Base-by-base conservation (phyloP, 2,113 vertebrate species). In the Mellivora capensis region DNA sequence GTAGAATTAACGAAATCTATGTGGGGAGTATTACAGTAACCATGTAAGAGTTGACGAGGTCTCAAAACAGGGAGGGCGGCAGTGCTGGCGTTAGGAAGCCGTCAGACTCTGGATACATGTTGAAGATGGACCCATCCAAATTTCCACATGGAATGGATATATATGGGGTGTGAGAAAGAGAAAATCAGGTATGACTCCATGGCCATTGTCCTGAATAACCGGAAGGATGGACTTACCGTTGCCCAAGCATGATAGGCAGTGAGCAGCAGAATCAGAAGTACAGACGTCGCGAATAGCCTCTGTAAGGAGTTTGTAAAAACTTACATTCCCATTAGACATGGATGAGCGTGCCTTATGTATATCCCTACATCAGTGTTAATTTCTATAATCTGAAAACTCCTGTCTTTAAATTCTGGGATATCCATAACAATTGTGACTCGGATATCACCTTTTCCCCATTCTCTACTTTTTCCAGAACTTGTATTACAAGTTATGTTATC, bases 391-490 rank as follows among this genome's bases (percentile, higher is more conserved):
- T 42, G 31, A 93, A 37, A 85, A 31, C 3, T 44, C 4, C 0
- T 37, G 4, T 25, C 15, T 61, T 85, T 79, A 42, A 59, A 7
- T 82, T 90, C 57, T 52, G 17, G 42, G 39, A 14, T 76, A 61
- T 29, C 39, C 0, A 5, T 20, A 91, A 34, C 23, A 15, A 7
- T 94, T 44, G 80, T 34, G 20, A 37, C 7, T 69, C 29, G 67
- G 10, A 49, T 25, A 69, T 1, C 9, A 59, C 20, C 21, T n/a
- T 7, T 61, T 62, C 11, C 42, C 18, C 6, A 6, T 80, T 74
- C 42, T 94, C 86, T 90, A 8, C 29, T 52, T 14, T 47, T 82
- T 31, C n/a, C 9, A 34, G 14, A 94, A 88, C 13, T 69, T 93
- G 80, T 14, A n/a, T 69, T 77, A 13, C 18, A 93, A 61, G 6